Evolutionary conservation across 2,797 vertebrate genomes (phyloP).

Genomic region (Gallinago solitaria): DNA sequence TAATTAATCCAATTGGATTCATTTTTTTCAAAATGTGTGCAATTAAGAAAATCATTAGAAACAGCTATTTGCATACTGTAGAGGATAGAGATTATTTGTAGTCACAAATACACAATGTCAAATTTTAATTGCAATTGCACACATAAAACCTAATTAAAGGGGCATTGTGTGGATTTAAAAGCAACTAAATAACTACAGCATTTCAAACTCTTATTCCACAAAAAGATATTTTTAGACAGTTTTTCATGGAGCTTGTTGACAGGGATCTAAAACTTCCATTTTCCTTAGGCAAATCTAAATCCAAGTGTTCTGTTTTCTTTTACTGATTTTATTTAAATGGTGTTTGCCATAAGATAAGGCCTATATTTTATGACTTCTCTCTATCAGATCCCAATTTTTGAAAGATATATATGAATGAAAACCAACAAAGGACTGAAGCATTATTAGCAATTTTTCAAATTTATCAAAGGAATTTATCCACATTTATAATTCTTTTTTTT

Average conservation of each 20-base stretch:
- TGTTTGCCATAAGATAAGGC: neutral
- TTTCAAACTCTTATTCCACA: neutral
- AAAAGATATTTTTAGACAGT: neutral
- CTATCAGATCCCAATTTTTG: neutral
- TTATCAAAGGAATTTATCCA: neutral
- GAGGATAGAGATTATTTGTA: neutral
- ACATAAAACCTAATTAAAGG: neutral
- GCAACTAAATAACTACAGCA: neutral
- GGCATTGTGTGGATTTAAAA: neutral
- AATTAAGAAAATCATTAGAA: conserved; percentile 40
- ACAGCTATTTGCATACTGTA: conserved; percentile 10
- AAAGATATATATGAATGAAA: neutral
- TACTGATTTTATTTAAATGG: neutral
- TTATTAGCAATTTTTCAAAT: neutral
- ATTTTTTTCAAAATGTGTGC: conserved; percentile 6
- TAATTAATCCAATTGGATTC: conserved; percentile 11
- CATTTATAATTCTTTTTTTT: neutral
- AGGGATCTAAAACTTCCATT: neutral
- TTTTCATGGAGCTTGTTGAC: neutral
- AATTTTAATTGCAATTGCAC: neutral
- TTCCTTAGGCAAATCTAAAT: neutral
- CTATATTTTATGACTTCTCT: neutral
- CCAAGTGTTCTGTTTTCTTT: neutral
- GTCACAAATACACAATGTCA: neutral
- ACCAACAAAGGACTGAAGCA: neutral